These are phyloP conservation scores for Drosophila navojoa DNA, from an alignment of 1,140 invertebrate species.

Conservation along the genomic window DNA sequence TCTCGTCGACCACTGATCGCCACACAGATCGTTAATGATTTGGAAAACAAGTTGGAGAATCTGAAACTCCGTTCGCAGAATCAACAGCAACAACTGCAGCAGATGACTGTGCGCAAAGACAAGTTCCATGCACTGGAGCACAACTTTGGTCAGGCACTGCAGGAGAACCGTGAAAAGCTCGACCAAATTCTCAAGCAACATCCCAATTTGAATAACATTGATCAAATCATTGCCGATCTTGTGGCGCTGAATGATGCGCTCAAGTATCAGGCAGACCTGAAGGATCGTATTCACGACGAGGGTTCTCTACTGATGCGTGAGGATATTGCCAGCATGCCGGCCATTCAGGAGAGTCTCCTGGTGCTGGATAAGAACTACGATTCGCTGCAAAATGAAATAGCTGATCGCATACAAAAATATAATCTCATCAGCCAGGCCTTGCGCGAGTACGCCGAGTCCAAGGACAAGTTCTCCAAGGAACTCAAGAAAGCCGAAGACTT, in stretches of 20 bases:
- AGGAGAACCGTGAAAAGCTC: slow-evolving; percentile 85
- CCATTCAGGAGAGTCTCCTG: slow-evolving; percentile 90
- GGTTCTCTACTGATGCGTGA: slow-evolving; percentile 91
- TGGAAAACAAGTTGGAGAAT: slow-evolving; percentile 88
- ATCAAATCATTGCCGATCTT: slow-evolving; percentile 83
- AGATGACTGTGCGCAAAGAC: slow-evolving; percentile 88
- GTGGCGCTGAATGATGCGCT: slow-evolving; percentile 84
- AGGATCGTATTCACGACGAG: slow-evolving; percentile 88
- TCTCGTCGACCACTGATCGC: slow-evolving; percentile 88
- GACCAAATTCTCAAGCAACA: slow-evolving; percentile 85
- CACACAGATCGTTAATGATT: slow-evolving; percentile 88
- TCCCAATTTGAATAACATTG: slow-evolving; percentile 73
- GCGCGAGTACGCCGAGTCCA: slow-evolving; percentile 90
- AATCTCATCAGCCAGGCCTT: slow-evolving; percentile 89
- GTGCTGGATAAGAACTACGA: slow-evolving; percentile 92
- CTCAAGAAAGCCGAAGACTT: slow-evolving; percentile 86
- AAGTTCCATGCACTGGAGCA: slow-evolving; percentile 88
- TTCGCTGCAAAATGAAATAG: slow-evolving; percentile 89
- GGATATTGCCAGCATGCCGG: slow-evolving; percentile 90
- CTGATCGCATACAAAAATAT: slow-evolving; percentile 90
- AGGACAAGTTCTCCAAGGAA: slow-evolving; percentile 88
- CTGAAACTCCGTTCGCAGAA: slow-evolving; percentile 87
- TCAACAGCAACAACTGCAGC: slow-evolving; percentile 88
- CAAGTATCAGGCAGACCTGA: slow-evolving; percentile 84
- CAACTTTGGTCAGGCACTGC: slow-evolving; percentile 87